phyloP scores from a whole-genome alignment of 92 coral and sea anemone species.

The Palythoa grandiflora region DNA sequence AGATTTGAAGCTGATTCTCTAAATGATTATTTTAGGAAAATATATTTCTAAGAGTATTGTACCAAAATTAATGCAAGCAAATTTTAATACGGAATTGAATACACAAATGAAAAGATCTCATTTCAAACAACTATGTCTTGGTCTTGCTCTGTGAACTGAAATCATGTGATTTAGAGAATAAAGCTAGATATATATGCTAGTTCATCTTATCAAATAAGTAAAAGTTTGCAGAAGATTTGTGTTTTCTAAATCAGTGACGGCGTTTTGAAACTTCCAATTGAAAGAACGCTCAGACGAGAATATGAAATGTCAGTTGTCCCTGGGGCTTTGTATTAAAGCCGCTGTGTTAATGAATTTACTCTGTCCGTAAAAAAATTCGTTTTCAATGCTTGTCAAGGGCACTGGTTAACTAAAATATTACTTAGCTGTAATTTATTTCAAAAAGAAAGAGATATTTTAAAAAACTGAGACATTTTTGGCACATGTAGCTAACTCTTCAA shows the following conservation, averaged over 20 bases:
- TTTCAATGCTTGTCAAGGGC: neutral
- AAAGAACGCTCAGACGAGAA: neutral
- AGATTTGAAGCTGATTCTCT: no score
- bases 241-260: neutral
- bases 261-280: constrained; percentile 2
- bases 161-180: neutral
- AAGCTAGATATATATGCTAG: neutral
- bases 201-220: neutral
- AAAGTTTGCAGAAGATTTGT: neutral
- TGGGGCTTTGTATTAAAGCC: constrained; percentile 26
- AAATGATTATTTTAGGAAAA: no score
- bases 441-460: neutral
- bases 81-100: constrained; percentile 60
- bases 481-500: neutral
- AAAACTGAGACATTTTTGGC: neutral
- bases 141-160: neutral
- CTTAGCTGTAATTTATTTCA: neutral
- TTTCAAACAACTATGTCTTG: constrained; percentile 36
- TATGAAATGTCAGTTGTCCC: constrained; percentile 15
- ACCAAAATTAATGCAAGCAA: constrained; percentile 59
- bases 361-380: neutral
- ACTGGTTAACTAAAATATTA: neutral
- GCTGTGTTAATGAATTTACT: constrained; percentile 14
- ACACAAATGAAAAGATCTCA: constrained; percentile 43
- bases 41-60: neutral